Evolutionary conservation across 2,888 invertebrate species (phyloP), one percentile per base, ranked within the genome.

Genomic region (Fissipunctia ypsillon): DNA sequence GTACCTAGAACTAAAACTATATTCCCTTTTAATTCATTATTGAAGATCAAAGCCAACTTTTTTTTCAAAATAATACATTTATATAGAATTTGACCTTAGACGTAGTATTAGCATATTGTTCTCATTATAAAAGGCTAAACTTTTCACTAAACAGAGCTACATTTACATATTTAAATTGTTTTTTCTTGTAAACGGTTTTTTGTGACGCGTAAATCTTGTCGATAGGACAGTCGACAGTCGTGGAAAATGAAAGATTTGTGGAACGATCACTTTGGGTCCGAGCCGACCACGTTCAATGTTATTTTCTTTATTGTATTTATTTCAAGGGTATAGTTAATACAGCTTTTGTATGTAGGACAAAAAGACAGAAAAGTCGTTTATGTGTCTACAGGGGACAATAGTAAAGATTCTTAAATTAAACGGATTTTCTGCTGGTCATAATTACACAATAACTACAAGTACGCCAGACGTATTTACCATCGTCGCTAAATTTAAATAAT

Each of bases 161-260:
- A 83, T 83, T 83, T 84, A 74, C 83, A 83, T 83, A 84, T 83
- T 83, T 74, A 83, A 83, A 83, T 83, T 83, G 83, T 83, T 83
- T 84, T 77, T 74, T 73, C 67, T 81, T 77, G 72, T 78, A 83
- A 83, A 84, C 78, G 82, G 68, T 84, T 76, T 83, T 84, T 81
- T 70, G 67, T 64, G 81, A 84, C 35, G 78, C 83, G 84, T 83
- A 84, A 84, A 83, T 84, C 83, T 74, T 69, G 73, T 71, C 81
- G 54, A 84, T 80, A 38, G 52, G 72, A 80, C 76, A 73, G 45
- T 73, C 65, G 72, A 77, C 73, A 69, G 52, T 76, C 70, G 69
- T 65, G 70, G 69, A 70, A 83, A 70, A 75, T 80, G 76, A 76
- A 83, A 80, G 84, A 84, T 83, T 83, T 84, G 72, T 82, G 14